Evolutionary conservation across 2,797 vertebrate genomes (phyloP).

Genomic region (Manis pentadactyla): DNA sequence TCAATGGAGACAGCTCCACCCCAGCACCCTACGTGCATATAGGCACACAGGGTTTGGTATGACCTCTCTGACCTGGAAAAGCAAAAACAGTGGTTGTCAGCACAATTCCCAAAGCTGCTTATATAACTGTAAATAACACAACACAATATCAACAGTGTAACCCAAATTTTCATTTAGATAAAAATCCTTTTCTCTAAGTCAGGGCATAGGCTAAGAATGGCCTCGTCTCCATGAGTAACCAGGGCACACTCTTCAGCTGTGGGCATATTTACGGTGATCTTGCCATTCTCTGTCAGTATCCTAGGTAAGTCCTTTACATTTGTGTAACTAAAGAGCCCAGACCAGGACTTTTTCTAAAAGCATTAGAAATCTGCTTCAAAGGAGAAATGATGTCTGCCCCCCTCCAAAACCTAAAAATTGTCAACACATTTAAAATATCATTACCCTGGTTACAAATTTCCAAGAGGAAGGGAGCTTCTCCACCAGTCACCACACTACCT

Average conservation of each 20-base stretch:
- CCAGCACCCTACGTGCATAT: fast-evolving
- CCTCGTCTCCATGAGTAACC: not conserved
- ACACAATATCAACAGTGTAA: not conserved
- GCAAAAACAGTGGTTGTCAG: not conserved
- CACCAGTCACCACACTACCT: not conserved
- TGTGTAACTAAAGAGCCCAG: not conserved
- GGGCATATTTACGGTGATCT: not conserved
- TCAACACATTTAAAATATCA: not conserved
- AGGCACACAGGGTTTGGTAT: not conserved
- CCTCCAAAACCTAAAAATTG: not conserved
- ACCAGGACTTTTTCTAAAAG: not conserved
- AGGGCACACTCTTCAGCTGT: not conserved
- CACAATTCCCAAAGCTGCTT: not conserved
- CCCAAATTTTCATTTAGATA: not conserved
- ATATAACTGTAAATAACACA: not conserved
- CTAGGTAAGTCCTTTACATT: not conserved
- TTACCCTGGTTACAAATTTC: not conserved
- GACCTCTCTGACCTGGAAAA: not conserved
- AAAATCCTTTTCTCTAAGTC: not conserved
- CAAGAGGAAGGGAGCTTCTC: fast-evolving
- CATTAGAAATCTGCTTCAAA: not conserved
- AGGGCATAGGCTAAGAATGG: not conserved
- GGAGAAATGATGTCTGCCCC: not conserved
- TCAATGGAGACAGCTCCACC: not conserved
- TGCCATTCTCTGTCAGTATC: not conserved